These are phyloP conservation scores for Hippopotamyrus pictus DNA, from an alignment of 2,797 vertebrate genomes.

Conservation along the genomic window DNA sequence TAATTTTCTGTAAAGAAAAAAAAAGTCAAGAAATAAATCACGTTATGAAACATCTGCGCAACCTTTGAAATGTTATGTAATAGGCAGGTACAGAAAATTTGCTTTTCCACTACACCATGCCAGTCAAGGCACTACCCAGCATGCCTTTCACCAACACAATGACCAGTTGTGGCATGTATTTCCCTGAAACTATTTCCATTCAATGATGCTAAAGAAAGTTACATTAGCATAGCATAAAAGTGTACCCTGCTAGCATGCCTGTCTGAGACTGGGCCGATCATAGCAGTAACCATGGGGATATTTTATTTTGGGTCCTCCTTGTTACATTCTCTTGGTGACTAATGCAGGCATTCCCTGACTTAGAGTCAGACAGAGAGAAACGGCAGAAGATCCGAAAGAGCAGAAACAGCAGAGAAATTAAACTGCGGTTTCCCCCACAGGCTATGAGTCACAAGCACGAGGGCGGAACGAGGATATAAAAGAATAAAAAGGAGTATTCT, in stretches of 20 bases:
- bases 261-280: not conserved
- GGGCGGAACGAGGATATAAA: conserved; percentile 50
- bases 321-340: conserved; percentile 42
- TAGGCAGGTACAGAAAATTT: not conserved
- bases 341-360: conserved; percentile 45
- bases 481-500: conserved; percentile 61
- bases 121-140: not conserved
- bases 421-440: conserved; percentile 46
- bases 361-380: conserved; percentile 52
- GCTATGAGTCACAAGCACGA: conserved; percentile 69
- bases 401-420: conserved; percentile 61
- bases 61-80: not conserved
- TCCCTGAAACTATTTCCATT: not conserved
- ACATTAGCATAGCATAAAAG: not conserved
- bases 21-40: not conserved
- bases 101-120: not conserved
- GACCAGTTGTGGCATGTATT: not conserved
- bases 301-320: conserved; percentile 53
- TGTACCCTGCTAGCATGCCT: not conserved
- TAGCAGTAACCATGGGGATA: conserved; percentile 57
- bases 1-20: not conserved
- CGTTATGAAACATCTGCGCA: not conserved
- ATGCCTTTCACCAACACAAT: not conserved
- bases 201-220: not conserved
- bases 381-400: conserved; percentile 38